Evolutionary conservation across 2,888 invertebrate genomes (phyloP), one percentile per base, ranked within the genome.

Genomic region (Eilema sororculum): DNA sequence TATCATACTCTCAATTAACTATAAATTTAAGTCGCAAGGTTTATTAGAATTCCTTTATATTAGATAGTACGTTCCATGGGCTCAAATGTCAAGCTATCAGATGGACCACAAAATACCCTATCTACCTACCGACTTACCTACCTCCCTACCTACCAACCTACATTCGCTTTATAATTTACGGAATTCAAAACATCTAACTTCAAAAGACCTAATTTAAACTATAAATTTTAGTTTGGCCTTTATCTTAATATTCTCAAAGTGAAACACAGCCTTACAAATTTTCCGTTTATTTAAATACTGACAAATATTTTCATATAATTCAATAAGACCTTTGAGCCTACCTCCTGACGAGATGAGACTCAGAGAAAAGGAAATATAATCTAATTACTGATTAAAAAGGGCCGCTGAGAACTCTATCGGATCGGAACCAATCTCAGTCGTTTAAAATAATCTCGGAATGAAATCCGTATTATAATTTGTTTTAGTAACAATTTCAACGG

Each of bases 331-430:
- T 76, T 76, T 65, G 65, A 57, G 33, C 20, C 4, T 52, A 12
- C 46, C 25, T 16, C 68, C n/a, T 60, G 37, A 30, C 65, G 46
- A 75, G 67, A 67, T 37, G 16, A 22, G n/a, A 59, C 22, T 56
- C 8, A n/a, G 28, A 30, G 41, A 28, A 37, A 57, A 46, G 41
- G 59, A 37, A 78, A 80, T 73, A 71, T 72, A 67, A 79, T 79
- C 69, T 74, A 70, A 79, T 79, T 76, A 76, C 78, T 74, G 78
- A 76, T 80, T 74, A 70, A 73, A 78, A 73, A 71, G 64, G 41
- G n/a, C 68, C 69, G 60, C 60, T 28, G 61, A 76, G 46, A 76
- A 67, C 71, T 80, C 76, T 71, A 78, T 74, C 68, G 60, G 67
- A 78, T 74, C 68, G 60, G 67, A 73, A 79, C 70, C 69, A 62